A percentile compares a stretch with the other conserved stretches of the same genome.
Evolutionary conservation across 1,140 invertebrate species (phyloP).

Genomic region (Saccostrea echinata): DNA sequence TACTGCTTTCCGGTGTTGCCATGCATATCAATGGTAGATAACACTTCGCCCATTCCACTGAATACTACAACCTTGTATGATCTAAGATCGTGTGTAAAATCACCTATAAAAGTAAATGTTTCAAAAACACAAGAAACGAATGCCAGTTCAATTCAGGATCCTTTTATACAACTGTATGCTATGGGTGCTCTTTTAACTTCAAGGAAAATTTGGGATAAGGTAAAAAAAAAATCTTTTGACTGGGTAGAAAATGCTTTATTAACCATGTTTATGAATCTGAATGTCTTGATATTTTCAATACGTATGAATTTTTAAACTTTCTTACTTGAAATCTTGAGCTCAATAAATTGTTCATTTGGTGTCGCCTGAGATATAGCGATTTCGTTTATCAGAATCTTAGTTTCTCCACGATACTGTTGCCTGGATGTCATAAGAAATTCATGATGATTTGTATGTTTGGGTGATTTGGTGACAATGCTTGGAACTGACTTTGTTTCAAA

Average conservation of each 20-base stretch:
- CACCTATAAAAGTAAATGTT: neutral
- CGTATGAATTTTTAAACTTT: neutral
- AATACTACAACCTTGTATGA: constrained; percentile 2
- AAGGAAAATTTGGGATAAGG: too few relatives aligned
- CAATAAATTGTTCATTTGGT: neutral
- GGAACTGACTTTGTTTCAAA: neutral
- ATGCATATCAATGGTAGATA: constrained; percentile 4
- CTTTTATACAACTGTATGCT: too few relatives aligned
- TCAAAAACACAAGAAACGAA: too few relatives aligned
- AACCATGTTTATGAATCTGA: too few relatives aligned
- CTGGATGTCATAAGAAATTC: neutral
- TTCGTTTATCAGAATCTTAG: constrained; percentile 9
- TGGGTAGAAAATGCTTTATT: too few relatives aligned
- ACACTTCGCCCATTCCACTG: neutral
- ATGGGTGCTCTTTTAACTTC: too few relatives aligned
- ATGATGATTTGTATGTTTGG: neutral
- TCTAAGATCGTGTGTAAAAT: constrained; percentile 4
- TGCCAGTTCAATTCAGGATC: too few relatives aligned
- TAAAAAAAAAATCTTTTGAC: too few relatives aligned
- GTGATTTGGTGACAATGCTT: neutral
- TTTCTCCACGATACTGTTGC: neutral
- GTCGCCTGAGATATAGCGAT: neutral
- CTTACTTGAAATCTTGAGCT: neutral
- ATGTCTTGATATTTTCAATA: neutral
- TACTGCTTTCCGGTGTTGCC: neutral